Evolutionary conservation across 53 echinoderm and acorn worm genomes (phyloP), one percentile per base, ranked within the genome.

Genomic region (Actinopyga echinites): DNA sequence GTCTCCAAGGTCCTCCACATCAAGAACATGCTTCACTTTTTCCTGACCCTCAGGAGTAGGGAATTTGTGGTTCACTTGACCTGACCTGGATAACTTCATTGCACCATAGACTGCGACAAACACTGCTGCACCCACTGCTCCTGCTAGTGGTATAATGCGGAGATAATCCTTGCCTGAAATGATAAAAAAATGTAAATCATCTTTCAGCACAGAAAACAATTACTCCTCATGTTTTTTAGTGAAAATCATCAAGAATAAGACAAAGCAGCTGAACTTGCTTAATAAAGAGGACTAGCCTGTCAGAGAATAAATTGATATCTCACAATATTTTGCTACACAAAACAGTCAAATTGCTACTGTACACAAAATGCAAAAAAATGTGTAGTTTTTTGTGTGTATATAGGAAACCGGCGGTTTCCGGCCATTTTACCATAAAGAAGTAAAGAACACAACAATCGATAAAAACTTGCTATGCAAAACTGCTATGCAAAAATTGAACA

Each of bases 1-100:
- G 61, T 96, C 90, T 30, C 90, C 97, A 30, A 96, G 91, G 45
- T 96, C 97, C 55, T 96, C 97, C 30, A 96, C 86, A 42, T 96
- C 97, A 59, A 92, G 80, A 5, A 84, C 34, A 60, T 85, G n/a
- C 7, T 92, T 92, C 5, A 96, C 93, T 69, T 94, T 96, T 19
- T 74, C 89, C 75, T 92, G 90, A 23, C 58, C 87, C 26, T 85
- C 58, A 84, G 92, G 92, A 59, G 92, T 94, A 53, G 88, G 26
- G n/a, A 92, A 65, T 25, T 80, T 84, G 15, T 63, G 56, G 67
- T 95, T 95, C 66, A 95, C 85, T 23, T 66, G 30, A 34, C 85
- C 84, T 5, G 52, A 43, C 4, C 69, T 55, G 25, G 56, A 40
- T 0, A 36, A 6, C 33, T 56, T 65, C 23, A 56, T 28, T 12